These are phyloP conservation scores for Entosphenus tridentatus DNA, from an alignment of 2,113 vertebrate genomes.

Conservation along the genomic window DNA sequence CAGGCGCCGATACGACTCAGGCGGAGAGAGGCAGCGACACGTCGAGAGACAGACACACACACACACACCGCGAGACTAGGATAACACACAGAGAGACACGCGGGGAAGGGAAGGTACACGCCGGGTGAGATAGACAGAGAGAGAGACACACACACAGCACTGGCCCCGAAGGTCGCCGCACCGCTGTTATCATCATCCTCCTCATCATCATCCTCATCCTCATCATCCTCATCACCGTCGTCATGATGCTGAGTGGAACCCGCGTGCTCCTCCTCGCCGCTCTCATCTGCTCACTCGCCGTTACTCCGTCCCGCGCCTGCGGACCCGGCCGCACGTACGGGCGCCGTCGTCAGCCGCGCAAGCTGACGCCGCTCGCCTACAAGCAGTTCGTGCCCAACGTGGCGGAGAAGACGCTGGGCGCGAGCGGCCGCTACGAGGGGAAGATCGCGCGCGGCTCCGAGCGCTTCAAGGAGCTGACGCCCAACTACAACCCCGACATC, in stretches of 20 bases:
- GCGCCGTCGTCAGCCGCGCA: slow-evolving; percentile 53
- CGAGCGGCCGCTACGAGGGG: slow-evolving; percentile 76
- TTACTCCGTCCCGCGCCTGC: slow-evolving; percentile 57
- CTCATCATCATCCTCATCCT: no score
- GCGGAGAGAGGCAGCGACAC: no score
- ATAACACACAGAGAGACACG: no score
- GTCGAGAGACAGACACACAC: no score
- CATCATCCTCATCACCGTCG: no score
- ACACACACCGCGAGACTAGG: no score
- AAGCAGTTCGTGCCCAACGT: slow-evolving; percentile 80
- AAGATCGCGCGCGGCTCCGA: slow-evolving; percentile 74
- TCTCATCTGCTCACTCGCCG: slow-evolving; percentile 32
- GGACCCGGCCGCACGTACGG: slow-evolving; percentile 84
- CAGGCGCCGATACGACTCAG: no score
- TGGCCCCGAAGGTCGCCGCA: slow-evolving; percentile 21
- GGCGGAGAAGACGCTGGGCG: slow-evolving; percentile 83
- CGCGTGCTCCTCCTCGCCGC: slow-evolving; percentile 33
- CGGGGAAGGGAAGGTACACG: no score
- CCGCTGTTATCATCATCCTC: slow-evolving; percentile 11
- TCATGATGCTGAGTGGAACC: slow-evolving; percentile 15
- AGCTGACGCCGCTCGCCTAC: slow-evolving; percentile 69
- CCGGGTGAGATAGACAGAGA: no score
- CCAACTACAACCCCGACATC: slow-evolving; percentile 94
- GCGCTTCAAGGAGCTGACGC: slow-evolving; percentile 79
- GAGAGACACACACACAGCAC: slow-evolving; percentile 23